These are phyloP conservation scores for Chesias legatella DNA, from an alignment of 2,888 invertebrate species.

Conservation along the genomic window DNA sequence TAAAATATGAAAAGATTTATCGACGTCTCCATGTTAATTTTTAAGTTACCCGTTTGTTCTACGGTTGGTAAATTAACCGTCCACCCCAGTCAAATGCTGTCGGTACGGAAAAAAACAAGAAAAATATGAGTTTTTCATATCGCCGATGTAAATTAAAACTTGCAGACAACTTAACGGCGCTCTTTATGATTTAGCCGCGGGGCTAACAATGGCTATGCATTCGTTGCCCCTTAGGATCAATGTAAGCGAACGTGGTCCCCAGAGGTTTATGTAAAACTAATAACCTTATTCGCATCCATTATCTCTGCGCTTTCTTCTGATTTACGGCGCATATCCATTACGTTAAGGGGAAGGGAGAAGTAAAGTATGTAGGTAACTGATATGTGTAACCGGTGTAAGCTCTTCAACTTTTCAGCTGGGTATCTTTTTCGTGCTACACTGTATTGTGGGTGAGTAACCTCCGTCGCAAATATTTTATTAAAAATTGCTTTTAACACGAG, in stretches of 20 bases:
- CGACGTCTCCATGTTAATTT: conserved; percentile 50
- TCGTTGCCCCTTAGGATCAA: conserved; percentile 54
- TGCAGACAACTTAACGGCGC: conserved; percentile 74
- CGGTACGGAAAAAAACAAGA: conserved; percentile 62
- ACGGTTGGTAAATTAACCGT: conserved; percentile 74
- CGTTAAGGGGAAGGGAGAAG: conserved; percentile 1
- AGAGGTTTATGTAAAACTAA: conserved; percentile 16
- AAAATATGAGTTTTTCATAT: conserved; percentile 73
- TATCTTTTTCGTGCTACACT: background rate
- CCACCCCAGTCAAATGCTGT: conserved; percentile 66
- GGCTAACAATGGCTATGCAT: conserved; percentile 68
- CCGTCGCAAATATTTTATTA: conserved; percentile 29
- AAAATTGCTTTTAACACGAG: conserved; percentile 25
- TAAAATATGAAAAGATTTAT: too few relatives aligned
- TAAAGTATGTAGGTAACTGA: conserved; percentile 3
- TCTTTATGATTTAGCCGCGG: conserved; percentile 72
- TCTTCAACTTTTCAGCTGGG: conserved; percentile 11
- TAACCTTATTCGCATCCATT: conserved; percentile 8
- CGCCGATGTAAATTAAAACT: conserved; percentile 79
- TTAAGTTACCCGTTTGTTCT: conserved; percentile 62
- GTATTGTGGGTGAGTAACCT: conserved; percentile 12
- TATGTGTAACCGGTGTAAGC: background rate
- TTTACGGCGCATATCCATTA: conserved; percentile 9
- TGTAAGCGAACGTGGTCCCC: conserved; percentile 35
- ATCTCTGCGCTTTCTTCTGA: conserved; percentile 7